These are phyloP conservation scores for Meloidogyne floridensis DNA, from an alignment of 1,140 invertebrate species.

Conservation along the genomic window DNA sequence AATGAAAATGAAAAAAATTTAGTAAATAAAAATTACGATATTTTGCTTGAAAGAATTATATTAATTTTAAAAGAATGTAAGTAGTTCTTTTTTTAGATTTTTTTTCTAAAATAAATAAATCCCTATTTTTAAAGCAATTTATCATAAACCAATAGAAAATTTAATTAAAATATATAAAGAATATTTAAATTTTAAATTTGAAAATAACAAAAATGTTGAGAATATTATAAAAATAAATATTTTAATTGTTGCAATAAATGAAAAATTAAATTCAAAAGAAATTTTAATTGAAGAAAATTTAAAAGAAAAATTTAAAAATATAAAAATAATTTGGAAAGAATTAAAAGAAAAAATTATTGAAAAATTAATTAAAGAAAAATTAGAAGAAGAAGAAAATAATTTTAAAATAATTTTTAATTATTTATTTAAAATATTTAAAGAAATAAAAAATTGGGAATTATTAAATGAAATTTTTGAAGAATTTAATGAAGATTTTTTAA, in stretches of 20 bases:
- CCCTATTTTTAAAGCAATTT: background rate
- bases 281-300: background rate
- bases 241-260: background rate
- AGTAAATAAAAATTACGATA: background rate
- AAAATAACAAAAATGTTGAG: background rate
- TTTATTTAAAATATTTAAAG: background rate
- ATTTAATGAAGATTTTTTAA: background rate
- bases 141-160: background rate
- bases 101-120: background rate
- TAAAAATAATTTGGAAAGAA: background rate
- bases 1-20: background rate
- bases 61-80: background rate
- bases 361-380: background rate
- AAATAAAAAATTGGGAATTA: background rate
- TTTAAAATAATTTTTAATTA: background rate
- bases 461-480: background rate
- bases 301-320: background rate
- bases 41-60: background rate
- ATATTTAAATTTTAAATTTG: background rate
- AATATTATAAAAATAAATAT: background rate
- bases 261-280: background rate
- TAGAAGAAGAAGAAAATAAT: background rate
- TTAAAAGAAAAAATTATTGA: background rate
- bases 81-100: too few species aligned
- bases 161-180: background rate